Conservation (phyloP, 2,888 invertebrate genomes). For the Tenthredo livida region DNA sequence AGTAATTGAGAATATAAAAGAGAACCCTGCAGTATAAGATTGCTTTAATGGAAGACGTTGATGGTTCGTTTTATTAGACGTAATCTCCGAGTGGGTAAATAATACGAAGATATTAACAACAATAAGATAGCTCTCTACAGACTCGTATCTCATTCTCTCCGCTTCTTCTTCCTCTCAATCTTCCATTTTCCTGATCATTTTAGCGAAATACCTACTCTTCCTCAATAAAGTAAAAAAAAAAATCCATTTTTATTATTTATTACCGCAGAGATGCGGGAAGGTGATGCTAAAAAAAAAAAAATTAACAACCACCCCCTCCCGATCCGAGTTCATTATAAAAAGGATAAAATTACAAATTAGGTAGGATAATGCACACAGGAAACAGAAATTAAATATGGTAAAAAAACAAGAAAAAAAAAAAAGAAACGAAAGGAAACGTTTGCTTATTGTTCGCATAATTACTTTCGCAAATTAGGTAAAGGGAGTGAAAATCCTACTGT, state of each 20-base stretch:
- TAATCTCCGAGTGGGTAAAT: not conserved
- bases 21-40: not conserved
- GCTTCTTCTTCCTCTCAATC: not conserved
- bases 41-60: slow-evolving; percentile 8
- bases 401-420: not conserved
- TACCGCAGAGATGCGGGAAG: not conserved
- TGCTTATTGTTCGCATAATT: slow-evolving; percentile 3
- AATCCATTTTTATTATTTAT: too few relatives aligned
- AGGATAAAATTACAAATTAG: not conserved
- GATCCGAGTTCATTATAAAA: not conserved
- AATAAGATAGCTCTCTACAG: not conserved
- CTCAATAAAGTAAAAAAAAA: too few relatives aligned
- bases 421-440: not conserved
- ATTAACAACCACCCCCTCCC: not conserved
- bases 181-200: not conserved
- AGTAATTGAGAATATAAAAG: slow-evolving; percentile 41
- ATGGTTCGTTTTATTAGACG: not conserved
- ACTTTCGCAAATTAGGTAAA: not conserved
- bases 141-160: not conserved
- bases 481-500: not conserved
- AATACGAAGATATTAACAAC: not conserved
- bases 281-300: not conserved
- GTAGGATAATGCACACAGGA: not conserved
- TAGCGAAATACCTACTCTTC: not conserved
- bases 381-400: not conserved